phyloP scores from a whole-genome alignment of 2,113 vertebrate species.

The Grallaria varia region DNA sequence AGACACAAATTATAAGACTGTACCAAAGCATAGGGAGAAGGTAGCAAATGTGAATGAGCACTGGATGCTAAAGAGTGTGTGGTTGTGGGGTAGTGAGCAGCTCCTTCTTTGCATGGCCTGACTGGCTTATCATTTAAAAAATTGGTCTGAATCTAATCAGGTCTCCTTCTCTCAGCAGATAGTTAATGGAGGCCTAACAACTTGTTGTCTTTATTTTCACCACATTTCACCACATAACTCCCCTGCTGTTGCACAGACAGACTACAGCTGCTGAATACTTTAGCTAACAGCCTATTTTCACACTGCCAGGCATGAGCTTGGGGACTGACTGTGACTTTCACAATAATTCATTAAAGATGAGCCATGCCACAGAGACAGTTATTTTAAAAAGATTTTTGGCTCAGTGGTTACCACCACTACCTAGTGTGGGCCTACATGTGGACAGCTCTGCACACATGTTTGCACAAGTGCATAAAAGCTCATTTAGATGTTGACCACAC shows the following conservation, averaged over 20 bases:
- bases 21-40: background rate
- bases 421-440: background rate
- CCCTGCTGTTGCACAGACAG: background rate
- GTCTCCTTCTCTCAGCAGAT: background rate
- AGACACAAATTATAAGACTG: background rate
- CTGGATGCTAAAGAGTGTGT: accelerated
- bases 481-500: accelerated
- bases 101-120: accelerated
- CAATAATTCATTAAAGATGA: background rate
- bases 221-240: background rate
- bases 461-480: background rate
- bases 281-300: background rate
- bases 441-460: background rate
- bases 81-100: background rate
- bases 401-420: background rate
- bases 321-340: background rate
- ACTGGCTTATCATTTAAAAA: background rate
- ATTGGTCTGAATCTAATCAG: background rate
- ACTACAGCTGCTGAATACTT: background rate
- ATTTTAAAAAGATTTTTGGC: background rate
- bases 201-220: background rate
- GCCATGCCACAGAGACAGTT: background rate
- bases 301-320: no score
- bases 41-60: background rate
- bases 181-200: background rate